Percentiles rank a stretch among this genome's conserved stretches.
Conservation (phyloP, 2,888 invertebrate genomes). For the Pherbina coryleti region DNA sequence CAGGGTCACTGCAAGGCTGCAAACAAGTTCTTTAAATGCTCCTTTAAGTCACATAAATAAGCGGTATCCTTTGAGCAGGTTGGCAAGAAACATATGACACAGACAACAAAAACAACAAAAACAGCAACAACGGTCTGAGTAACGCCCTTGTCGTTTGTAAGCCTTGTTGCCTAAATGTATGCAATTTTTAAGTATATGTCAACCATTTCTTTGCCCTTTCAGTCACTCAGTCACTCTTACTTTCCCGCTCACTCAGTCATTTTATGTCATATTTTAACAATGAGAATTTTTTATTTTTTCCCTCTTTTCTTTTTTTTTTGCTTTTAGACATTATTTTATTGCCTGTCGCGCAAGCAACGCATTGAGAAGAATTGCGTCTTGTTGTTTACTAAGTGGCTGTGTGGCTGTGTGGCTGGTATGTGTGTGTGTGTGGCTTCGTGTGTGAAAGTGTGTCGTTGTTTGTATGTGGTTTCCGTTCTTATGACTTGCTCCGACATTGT, state of each 20-base stretch:
- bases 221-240: not conserved
- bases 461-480: conserved; percentile 17
- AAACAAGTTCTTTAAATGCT: not conserved
- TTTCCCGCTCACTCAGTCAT: not conserved
- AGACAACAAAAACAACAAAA: not conserved
- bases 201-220: conserved; percentile 3
- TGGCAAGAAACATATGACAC: not conserved
- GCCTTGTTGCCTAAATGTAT: not conserved
- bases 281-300: not conserved
- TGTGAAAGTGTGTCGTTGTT: not conserved
- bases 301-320: not conserved
- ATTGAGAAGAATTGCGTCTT: not conserved
- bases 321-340: not conserved
- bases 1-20: conserved; percentile 31
- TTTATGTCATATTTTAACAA: not conserved
- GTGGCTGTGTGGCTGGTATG: not conserved
- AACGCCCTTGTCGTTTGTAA: not conserved
- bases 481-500: not conserved
- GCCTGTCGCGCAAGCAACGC: not conserved
- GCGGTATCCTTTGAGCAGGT: not conserved
- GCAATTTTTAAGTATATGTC: conserved; percentile 8
- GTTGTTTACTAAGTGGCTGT: too few relatives aligned
- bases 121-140: not conserved
- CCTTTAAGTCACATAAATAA: conserved; percentile 11
- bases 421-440: not conserved